Conservation (phyloP, 2,888 invertebrate species). For the Actias luna region DNA sequence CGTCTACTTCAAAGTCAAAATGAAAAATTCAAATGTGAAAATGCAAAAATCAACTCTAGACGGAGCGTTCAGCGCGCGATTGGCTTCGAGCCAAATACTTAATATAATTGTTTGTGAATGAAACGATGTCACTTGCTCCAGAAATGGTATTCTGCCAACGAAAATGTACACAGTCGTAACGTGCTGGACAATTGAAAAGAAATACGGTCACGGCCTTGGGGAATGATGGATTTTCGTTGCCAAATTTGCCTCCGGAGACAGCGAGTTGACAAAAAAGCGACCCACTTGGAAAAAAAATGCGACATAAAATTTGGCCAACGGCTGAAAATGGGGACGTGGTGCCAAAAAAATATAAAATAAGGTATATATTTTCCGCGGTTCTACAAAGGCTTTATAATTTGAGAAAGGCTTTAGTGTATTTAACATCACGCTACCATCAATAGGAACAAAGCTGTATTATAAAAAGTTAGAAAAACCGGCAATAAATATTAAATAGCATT, state of each 20-base stretch:
- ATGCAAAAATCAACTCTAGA: not conserved
- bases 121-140: slow-evolving; percentile 13
- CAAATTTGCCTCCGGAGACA: slow-evolving; percentile 3
- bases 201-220: slow-evolving; percentile 5
- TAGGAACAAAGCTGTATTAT: too few species aligned
- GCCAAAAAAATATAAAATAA: slow-evolving; percentile 5
- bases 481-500: too few species aligned
- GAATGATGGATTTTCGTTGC: slow-evolving; percentile 6
- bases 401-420: not conserved
- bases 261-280: slow-evolving; percentile 6
- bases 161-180: slow-evolving; percentile 1
- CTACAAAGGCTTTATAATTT: not conserved
- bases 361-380: not conserved
- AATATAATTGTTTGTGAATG: slow-evolving; percentile 19
- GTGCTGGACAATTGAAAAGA: slow-evolving; percentile 15
- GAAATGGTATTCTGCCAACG: slow-evolving; percentile 13
- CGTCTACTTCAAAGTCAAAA: not conserved
- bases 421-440: too few species aligned
- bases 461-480: too few species aligned
- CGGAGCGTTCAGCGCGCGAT: not conserved
- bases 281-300: not conserved
- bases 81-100: slow-evolving; percentile 18
- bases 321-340: not conserved
- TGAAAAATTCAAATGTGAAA: not conserved
- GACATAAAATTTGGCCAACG: not conserved